A percentile compares a stretch with the other conserved stretches of the same genome.
phyloP scores from a whole-genome alignment of 2,113 vertebrate species.

The Gnathonemus echidnorhynchus region DNA sequence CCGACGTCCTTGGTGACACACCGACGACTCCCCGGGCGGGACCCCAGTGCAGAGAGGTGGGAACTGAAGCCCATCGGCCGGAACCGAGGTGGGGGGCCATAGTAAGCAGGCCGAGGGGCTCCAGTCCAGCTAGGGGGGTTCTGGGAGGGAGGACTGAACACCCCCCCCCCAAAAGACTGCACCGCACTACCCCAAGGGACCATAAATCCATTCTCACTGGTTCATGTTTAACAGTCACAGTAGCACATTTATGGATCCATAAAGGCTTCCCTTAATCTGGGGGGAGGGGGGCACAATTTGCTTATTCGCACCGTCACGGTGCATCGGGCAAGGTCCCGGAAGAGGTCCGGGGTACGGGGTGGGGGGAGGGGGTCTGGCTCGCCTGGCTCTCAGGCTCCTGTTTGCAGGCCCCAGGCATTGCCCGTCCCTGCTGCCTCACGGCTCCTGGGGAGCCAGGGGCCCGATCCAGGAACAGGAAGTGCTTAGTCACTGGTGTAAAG shows the following conservation, averaged over 20 bases:
- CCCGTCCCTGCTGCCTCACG: not conserved
- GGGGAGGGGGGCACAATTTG: not conserved
- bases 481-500: not conserved
- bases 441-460: not conserved
- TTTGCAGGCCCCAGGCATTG: not conserved
- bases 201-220: conserved; percentile 35
- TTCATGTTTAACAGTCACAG: conserved; percentile 41
- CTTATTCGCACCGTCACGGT: conserved; percentile 29
- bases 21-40: not conserved
- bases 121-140: not conserved
- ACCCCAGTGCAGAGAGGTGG: not conserved
- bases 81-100: not conserved
- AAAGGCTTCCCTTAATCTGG: conserved; percentile 27
- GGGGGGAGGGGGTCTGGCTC: not conserved
- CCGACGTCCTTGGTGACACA: conserved; percentile 28
- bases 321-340: not conserved
- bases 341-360: not conserved
- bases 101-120: not conserved
- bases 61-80: not conserved
- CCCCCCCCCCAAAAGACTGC: conserved; percentile 8
- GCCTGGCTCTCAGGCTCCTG: not conserved
- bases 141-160: not conserved
- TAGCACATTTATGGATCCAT: conserved; percentile 33
- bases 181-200: conserved; percentile 13
- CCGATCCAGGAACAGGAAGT: not conserved